Evolutionary conservation across 2,888 invertebrate species (phyloP).

Genomic region (Rhamphomyia laevipes): DNA sequence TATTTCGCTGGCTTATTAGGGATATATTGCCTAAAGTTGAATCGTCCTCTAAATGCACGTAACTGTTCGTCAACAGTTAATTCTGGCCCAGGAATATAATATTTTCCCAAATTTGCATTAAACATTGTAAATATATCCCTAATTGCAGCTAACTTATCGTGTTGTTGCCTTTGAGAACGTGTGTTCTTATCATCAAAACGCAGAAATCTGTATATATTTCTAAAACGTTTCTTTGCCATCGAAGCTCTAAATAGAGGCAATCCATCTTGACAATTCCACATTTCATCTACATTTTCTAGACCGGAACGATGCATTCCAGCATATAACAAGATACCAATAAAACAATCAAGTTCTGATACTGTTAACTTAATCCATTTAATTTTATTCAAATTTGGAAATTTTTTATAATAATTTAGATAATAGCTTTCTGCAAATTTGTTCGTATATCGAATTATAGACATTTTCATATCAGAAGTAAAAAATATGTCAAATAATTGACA

Average conservation of each 20-base stretch:
- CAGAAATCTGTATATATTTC: constrained; percentile 17
- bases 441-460: too few species aligned
- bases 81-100: constrained; percentile 18
- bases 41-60: constrained; percentile 18
- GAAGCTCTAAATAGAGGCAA: constrained; percentile 9
- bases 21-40: constrained; percentile 20
- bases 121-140: constrained; percentile 18
- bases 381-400: too few species aligned
- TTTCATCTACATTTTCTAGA: too few species aligned
- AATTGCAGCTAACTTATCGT: constrained; percentile 19
- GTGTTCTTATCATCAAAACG: constrained; percentile 20
- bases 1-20: constrained; percentile 7
- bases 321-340: too few species aligned
- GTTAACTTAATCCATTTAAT: too few species aligned
- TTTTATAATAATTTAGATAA: too few species aligned
- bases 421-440: too few species aligned
- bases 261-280: constrained; percentile 10
- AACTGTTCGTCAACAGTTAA: constrained; percentile 22
- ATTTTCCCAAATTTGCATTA: constrained; percentile 18
- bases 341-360: too few species aligned
- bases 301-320: too few species aligned
- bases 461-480: too few species aligned
- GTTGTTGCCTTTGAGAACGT: constrained; percentile 13
- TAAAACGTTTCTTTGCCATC: constrained; percentile 16
- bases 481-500: too few species aligned